Conservation (phyloP, 2,797 vertebrate species). For the Oophaga sylvatica region DNA sequence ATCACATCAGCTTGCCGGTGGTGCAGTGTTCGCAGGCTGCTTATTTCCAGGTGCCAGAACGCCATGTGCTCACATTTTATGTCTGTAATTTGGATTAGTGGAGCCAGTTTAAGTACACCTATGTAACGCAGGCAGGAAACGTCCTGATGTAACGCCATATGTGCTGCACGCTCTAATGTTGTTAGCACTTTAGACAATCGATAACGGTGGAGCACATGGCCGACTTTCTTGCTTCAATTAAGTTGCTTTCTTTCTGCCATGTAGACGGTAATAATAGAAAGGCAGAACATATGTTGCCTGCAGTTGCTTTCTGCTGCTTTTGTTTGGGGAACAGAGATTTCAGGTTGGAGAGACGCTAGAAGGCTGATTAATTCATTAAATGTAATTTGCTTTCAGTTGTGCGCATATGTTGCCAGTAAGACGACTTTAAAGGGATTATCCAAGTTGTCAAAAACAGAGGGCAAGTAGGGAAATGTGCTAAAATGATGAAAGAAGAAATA, state of each 20-base stretch:
- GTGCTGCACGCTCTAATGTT: background rate
- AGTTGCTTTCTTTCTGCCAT: slow-evolving; percentile 10
- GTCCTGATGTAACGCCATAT: background rate
- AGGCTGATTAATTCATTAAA: slow-evolving; percentile 20
- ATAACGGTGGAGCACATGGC: slow-evolving; percentile 24
- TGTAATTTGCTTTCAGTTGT: background rate
- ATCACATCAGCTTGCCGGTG: background rate
- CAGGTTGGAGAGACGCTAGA: slow-evolving; percentile 15
- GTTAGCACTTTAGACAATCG: background rate
- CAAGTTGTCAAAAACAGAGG: too few species aligned
- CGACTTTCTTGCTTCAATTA: slow-evolving; percentile 10
- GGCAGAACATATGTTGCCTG: slow-evolving; percentile 18
- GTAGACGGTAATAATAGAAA: slow-evolving; percentile 5
- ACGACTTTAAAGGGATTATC: background rate
- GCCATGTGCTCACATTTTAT: background rate
- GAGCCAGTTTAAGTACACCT: background rate
- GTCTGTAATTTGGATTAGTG: background rate
- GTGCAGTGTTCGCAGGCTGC: background rate
- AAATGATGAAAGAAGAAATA: too few species aligned
- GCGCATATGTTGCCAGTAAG: slow-evolving; percentile 7
- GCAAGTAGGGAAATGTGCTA: too few species aligned
- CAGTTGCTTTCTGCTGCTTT: slow-evolving; percentile 17
- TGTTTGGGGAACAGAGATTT: slow-evolving; percentile 3
- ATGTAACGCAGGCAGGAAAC: background rate
- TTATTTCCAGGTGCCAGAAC: background rate